Percentiles rank a stretch among this genome's conserved stretches.
Evolutionary conservation across 2,888 invertebrate genomes (phyloP).

Genomic region (Cerastis rubricosa): DNA sequence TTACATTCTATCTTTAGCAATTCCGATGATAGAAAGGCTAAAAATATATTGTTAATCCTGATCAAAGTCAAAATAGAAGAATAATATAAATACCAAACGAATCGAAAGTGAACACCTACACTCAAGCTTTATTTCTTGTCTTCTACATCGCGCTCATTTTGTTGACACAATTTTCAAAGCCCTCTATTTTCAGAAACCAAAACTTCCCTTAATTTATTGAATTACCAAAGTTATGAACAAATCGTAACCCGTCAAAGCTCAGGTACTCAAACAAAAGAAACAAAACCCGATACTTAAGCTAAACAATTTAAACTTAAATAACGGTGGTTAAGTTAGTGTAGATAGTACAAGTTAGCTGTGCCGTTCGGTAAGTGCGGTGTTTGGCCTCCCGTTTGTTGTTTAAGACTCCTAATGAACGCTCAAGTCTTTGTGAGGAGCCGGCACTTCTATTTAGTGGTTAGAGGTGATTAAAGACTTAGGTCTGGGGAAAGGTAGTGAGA

Average conservation of each 20-base stretch:
- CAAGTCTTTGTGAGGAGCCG: slow-evolving; percentile 44
- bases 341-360: slow-evolving; percentile 58
- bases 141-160: neutral
- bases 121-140: neutral
- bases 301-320: slow-evolving; percentile 69
- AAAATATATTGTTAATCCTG: neutral
- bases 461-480: slow-evolving; percentile 30
- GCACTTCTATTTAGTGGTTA: slow-evolving; percentile 34
- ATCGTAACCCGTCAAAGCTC: slow-evolving; percentile 32
- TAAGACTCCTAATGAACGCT: slow-evolving; percentile 51
- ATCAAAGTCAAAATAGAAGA: neutral
- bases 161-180: neutral
- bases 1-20: neutral
- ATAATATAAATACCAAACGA: neutral
- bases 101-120: neutral
- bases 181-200: neutral
- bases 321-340: slow-evolving; percentile 57
- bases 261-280: slow-evolving; percentile 46
- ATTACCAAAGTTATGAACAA: slow-evolving; percentile 41
- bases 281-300: slow-evolving; percentile 52
- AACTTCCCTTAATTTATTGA: slow-evolving; percentile 22
- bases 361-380: slow-evolving; percentile 49
- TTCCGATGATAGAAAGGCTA: neutral
- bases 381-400: slow-evolving; percentile 52
- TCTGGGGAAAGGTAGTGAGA: neutral